Evolutionary conservation across 1,140 invertebrate genomes (phyloP).

Genomic region (Portunus trituberculatus): DNA sequence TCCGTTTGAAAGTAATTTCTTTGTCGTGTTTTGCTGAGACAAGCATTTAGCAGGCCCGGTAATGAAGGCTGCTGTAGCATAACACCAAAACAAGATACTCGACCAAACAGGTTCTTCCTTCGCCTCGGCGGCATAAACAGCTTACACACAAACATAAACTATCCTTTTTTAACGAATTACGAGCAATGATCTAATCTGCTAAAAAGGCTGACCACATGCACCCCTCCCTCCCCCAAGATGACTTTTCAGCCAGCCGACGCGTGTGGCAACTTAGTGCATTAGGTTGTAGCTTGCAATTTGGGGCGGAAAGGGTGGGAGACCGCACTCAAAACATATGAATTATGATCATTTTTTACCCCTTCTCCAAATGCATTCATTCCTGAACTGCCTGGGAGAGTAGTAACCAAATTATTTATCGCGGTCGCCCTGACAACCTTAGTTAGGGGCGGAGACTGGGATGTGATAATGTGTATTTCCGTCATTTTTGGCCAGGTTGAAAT

Average conservation of each 20-base stretch:
- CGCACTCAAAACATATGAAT: constrained; percentile 62
- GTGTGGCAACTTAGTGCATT: constrained; percentile 70
- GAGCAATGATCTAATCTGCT: constrained; percentile 72
- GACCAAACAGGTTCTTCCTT: constrained; percentile 34
- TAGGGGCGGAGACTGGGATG: constrained; percentile 34
- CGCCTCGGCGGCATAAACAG: constrained; percentile 61
- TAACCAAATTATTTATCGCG: constrained; percentile 65
- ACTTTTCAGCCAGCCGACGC: constrained; percentile 56
- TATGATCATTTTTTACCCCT: constrained; percentile 68
- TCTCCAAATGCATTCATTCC: constrained; percentile 73
- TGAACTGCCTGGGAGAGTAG: constrained; percentile 62
- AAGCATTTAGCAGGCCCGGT: not conserved
- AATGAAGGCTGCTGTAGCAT: constrained; percentile 16
- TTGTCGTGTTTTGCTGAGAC: constrained; percentile 34
- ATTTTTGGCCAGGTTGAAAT: constrained; percentile 61
- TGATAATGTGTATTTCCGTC: constrained; percentile 54
- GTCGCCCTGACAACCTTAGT: constrained; percentile 54
- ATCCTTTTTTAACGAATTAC: constrained; percentile 51
- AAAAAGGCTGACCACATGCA: constrained; percentile 59
- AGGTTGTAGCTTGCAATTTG: constrained; percentile 72
- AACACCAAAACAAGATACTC: constrained; percentile 20
- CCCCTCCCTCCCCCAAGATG: not conserved
- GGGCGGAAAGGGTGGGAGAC: not conserved
- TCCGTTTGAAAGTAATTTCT: constrained; percentile 38
- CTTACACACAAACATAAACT: constrained; percentile 64